Evolutionary conservation across 2,888 invertebrate species (phyloP).

Genomic region (Synanthedon formicaeformis): DNA sequence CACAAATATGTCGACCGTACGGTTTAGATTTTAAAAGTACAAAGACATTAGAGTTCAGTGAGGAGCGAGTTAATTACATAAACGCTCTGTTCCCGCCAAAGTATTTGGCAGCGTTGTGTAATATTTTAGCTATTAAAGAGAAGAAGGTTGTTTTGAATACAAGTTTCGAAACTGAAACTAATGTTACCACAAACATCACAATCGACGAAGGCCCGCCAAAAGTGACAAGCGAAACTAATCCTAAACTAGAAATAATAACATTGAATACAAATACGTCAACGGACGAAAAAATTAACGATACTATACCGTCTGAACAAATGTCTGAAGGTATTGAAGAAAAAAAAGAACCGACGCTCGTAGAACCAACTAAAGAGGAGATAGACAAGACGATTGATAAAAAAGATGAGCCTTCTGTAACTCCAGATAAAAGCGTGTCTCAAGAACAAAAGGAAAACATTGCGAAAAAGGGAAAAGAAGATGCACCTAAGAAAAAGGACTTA

Average conservation of each 20-base stretch:
- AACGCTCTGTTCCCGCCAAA: constrained; percentile 74
- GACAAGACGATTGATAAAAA: constrained; percentile 29
- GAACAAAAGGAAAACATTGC: constrained; percentile 25
- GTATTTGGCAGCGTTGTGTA: constrained; percentile 83
- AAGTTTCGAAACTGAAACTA: constrained; percentile 66
- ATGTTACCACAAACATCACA: constrained; percentile 58
- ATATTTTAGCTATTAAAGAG: constrained; percentile 76
- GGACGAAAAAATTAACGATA: constrained; percentile 44
- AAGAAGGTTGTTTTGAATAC: constrained; percentile 76
- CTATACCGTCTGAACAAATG: constrained; percentile 35
- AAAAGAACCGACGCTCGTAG: constrained; percentile 27
- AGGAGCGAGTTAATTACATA: constrained; percentile 68
- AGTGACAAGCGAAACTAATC: constrained; percentile 36
- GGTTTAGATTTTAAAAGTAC: constrained; percentile 74
- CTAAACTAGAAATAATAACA: constrained; percentile 46
- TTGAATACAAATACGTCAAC: constrained; percentile 38
- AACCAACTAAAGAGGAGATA: constrained; percentile 38
- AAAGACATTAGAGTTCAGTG: constrained; percentile 61
- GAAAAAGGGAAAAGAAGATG: neutral
- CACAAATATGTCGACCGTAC: constrained; percentile 71
- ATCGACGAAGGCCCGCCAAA: constrained; percentile 44
- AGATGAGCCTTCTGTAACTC: constrained; percentile 20
- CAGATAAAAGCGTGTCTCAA: constrained; percentile 30
- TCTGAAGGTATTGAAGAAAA: constrained; percentile 22
- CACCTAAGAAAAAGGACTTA: constrained; percentile 1